A percentile compares a stretch with the other conserved stretches of the same genome.
These are phyloP conservation scores for Cynocephalus volans DNA, from an alignment of 2,113 vertebrate genomes.

Conservation along the genomic window DNA sequence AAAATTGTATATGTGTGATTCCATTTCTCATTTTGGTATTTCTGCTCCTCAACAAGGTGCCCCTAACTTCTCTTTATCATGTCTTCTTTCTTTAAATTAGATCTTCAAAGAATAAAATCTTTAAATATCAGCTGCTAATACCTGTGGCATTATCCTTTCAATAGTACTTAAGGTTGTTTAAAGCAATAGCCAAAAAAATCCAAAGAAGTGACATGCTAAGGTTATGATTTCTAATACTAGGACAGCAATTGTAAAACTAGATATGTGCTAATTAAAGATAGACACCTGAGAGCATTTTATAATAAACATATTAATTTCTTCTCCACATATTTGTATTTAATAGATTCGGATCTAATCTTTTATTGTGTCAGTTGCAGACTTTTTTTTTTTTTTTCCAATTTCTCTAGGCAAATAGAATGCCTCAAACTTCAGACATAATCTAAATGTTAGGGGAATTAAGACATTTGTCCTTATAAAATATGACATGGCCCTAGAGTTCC, in stretches of 20 bases:
- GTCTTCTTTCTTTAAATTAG: not conserved
- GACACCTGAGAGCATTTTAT: not conserved
- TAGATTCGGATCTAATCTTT: not conserved
- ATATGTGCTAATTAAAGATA: not conserved
- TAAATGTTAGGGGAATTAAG: not conserved
- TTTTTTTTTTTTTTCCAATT: not conserved
- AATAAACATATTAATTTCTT: not conserved
- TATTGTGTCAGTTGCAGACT: not conserved
- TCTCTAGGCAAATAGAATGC: not conserved
- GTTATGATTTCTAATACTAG: not conserved
- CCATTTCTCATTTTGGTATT: not conserved
- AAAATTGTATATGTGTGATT: not conserved
- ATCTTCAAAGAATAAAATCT: not conserved
- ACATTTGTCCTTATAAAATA: not conserved
- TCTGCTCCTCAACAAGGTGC: fast-evolving
- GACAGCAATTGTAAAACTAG: not conserved
- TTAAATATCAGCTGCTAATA: not conserved
- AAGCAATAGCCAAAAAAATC: not conserved
- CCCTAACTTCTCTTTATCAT: not conserved
- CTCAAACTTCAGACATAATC: not conserved
- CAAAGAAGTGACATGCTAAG: not conserved
- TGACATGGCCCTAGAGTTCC: not conserved
- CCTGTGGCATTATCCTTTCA: not conserved
- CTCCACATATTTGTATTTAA: not conserved
- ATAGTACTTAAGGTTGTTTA: not conserved